These are phyloP conservation scores for Cecidostiba fungosa DNA, from an alignment of 2,888 invertebrate genomes.

Conservation along the genomic window DNA sequence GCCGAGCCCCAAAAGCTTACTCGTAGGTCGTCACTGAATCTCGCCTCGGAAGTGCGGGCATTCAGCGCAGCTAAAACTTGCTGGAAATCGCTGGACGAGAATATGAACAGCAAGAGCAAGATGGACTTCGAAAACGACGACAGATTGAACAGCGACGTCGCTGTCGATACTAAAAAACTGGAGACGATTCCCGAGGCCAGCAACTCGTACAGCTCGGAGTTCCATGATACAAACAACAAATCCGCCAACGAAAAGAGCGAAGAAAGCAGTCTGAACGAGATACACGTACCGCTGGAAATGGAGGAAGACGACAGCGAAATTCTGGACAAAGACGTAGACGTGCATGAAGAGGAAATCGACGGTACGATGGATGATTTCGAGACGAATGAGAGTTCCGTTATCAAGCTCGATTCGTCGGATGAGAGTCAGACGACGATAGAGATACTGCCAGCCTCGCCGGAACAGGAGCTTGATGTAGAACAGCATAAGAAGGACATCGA, in stretches of 20 bases:
- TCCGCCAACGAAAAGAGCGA: constrained; percentile 14
- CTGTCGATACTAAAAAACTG: constrained; percentile 23
- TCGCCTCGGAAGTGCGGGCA: not conserved
- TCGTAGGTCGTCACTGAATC: constrained; percentile 13
- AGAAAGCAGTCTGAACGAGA: not conserved
- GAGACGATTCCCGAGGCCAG: constrained; percentile 49
- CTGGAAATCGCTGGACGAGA: constrained; percentile 65
- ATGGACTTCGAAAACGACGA: constrained; percentile 53
- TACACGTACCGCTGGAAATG: not conserved
- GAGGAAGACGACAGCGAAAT: constrained; percentile 28
- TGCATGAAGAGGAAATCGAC: constrained; percentile 60
- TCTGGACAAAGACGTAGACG: constrained; percentile 57
- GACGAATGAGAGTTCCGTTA: constrained; percentile 68
- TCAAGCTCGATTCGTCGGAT: constrained; percentile 77
- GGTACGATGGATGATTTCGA: constrained; percentile 58
- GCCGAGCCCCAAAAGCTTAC: not conserved
- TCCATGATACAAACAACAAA: not conserved
- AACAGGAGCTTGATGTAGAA: constrained; percentile 55
- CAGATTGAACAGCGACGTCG: not conserved
- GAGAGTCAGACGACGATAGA: constrained; percentile 78
- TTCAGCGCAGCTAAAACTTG: constrained; percentile 39
- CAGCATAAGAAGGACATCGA: not conserved
- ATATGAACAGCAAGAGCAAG: constrained; percentile 67
- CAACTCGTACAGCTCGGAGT: constrained; percentile 41
- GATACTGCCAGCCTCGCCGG: constrained; percentile 75